phyloP scores from a whole-genome alignment of 2,888 invertebrate genomes.

The Amphipyra berbera region DNA sequence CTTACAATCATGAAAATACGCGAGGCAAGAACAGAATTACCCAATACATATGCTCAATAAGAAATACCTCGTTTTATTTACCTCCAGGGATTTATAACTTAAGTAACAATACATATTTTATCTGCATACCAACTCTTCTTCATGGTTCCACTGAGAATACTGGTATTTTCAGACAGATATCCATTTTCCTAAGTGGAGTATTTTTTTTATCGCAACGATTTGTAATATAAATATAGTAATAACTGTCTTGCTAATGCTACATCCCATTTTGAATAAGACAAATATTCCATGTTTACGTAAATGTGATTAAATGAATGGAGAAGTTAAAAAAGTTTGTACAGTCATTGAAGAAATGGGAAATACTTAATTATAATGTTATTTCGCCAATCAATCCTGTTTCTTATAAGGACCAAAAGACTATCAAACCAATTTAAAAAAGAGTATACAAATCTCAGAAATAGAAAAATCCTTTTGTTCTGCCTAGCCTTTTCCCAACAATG shows the following conservation, averaged over 20 bases:
- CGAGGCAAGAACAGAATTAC: slow-evolving; percentile 28
- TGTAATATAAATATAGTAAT: neutral
- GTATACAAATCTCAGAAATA: too few species aligned
- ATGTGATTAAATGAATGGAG: too few species aligned
- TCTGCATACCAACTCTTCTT: slow-evolving; percentile 10
- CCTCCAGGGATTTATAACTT: slow-evolving; percentile 44
- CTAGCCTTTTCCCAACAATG: too few species aligned
- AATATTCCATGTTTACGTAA: too few species aligned
- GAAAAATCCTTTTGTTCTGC: too few species aligned
- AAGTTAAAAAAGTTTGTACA: too few species aligned
- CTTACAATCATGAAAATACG: neutral
- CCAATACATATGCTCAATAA: slow-evolving; percentile 15
- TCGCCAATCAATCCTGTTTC: too few species aligned
- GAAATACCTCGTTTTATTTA: slow-evolving; percentile 37
- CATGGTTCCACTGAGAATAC: slow-evolving; percentile 28
- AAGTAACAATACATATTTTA: slow-evolving; percentile 26
- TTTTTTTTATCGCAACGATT: slow-evolving; percentile 14
- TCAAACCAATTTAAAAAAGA: too few species aligned
- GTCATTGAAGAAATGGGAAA: too few species aligned
- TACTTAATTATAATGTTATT: too few species aligned
- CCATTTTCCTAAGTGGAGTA: neutral
- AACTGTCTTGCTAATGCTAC: neutral
- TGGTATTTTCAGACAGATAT: slow-evolving; percentile 11
- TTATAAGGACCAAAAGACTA: too few species aligned
- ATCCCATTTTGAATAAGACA: too few species aligned